These are phyloP conservation scores for Pangasianodon gigas DNA, from an alignment of 2,113 vertebrate species.

Conservation along the genomic window DNA sequence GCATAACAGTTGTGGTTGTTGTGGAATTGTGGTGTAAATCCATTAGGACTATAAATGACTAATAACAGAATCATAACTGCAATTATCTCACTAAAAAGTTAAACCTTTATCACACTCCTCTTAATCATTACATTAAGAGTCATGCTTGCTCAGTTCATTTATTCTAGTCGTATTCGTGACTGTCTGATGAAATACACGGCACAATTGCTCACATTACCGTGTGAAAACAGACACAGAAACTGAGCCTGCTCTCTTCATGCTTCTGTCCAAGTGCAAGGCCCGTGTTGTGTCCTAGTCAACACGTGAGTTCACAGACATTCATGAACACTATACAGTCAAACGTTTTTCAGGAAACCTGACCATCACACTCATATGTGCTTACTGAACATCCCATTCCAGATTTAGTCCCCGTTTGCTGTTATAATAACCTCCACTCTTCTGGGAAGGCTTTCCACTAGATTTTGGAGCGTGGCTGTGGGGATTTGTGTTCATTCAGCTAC, in stretches of 20 bases:
- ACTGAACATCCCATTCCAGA: neutral
- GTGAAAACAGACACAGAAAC: neutral
- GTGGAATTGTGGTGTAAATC: neutral
- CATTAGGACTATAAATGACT: neutral
- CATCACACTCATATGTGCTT: neutral
- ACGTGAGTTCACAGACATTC: neutral
- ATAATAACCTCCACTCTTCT: neutral
- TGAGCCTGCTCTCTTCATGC: neutral
- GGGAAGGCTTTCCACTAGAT: neutral
- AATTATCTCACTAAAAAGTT: neutral
- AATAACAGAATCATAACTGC: constrained; percentile 4
- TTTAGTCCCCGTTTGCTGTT: neutral
- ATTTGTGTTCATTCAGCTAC: neutral
- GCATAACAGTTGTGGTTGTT: neutral
- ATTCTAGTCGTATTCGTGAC: neutral
- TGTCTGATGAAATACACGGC: neutral
- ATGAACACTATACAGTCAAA: neutral
- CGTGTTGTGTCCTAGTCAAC: neutral
- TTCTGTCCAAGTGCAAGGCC: neutral
- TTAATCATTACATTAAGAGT: neutral
- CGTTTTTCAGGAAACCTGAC: neutral
- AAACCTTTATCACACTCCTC: neutral
- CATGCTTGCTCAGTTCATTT: neutral
- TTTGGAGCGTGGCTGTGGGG: neutral
- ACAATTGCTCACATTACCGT: neutral